Base-by-base conservation (phyloP, 2,888 invertebrate genomes). In the Torymus tubicola region DNA sequence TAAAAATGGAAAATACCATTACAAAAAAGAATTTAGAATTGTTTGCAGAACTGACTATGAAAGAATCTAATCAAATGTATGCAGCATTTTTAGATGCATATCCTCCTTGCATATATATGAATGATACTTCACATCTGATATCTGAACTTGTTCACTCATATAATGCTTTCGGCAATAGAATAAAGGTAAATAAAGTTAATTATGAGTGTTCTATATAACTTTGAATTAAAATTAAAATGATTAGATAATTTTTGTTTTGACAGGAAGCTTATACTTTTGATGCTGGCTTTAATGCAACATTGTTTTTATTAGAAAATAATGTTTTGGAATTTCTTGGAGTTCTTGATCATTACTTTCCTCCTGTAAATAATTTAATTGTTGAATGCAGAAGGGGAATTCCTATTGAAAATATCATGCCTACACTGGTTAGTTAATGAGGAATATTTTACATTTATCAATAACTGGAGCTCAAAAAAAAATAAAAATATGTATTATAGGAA, bases 61-160 rank as follows among this genome's bases (percentile, higher is more conserved):
- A 95, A 91, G 99, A 99, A 87, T 98, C 98, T 81, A 99, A 99
- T 92, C 97, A 98, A 89, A 95, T 99, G 87, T 99, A 99, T 92
- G 98, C 99, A 0, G 93, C 97, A 42, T 97, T 97, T 87, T 91
- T 97, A 82, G 99, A 99, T 89, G 96, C 99, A 0, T 97, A 94
- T 92, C 99, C 99, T 24, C 99, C 99, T 0, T 96, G 96, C 89
- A 92, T 95, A 14, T 99, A 99, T 89, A 94, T 99, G 95, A 98
- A 96, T 87, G 96, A 97, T 87, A 93, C 94, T 0, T 99, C 99
- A 0, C 95, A 95, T 89, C 92, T 93, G 31, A 95, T 99, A 75
- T 93, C 96, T 4, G 92, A 95, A 81, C 91, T 98, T 80, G 93
- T 99, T 72, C 97, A 99, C 91, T 92, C 92, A 24, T 98, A 96